A percentile compares a stretch with the other conserved stretches of the same genome.
These are phyloP conservation scores for Phortica magna DNA, from an alignment of 2,888 invertebrate genomes.

Conservation along the genomic window DNA sequence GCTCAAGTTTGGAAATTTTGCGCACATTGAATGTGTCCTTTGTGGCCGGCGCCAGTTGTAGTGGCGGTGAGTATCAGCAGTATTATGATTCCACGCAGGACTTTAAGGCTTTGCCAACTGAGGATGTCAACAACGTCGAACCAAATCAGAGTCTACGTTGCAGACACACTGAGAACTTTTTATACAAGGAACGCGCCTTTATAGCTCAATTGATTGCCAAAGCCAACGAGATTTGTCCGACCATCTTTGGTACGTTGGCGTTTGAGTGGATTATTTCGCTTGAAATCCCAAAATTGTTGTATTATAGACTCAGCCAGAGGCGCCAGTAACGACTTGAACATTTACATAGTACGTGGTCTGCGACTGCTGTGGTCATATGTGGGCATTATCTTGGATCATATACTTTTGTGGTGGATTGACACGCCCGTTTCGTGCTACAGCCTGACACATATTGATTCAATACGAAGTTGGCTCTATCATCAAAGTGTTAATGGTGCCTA, in stretches of 20 bases:
- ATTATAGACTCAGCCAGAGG: constrained; percentile 53
- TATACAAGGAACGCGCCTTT: constrained; percentile 68
- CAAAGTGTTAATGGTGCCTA: constrained; percentile 66
- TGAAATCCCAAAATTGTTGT: background rate
- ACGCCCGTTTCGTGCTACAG: constrained; percentile 83
- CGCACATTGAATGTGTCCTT: constrained; percentile 73
- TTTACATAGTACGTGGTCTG: constrained; percentile 72
- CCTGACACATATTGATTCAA: constrained; percentile 72
- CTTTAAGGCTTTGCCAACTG: constrained; percentile 52
- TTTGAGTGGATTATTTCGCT: background rate
- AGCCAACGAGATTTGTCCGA: constrained; percentile 69
- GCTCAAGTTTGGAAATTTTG: constrained; percentile 76
- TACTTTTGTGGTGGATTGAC: constrained; percentile 90
- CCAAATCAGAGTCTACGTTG: constrained; percentile 56
- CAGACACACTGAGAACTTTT: constrained; percentile 66
- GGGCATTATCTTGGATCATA: constrained; percentile 88
- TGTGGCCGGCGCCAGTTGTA: constrained; percentile 34
- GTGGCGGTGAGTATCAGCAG: constrained; percentile 68
- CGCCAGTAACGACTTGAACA: constrained; percentile 62
- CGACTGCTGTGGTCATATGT: constrained; percentile 87
- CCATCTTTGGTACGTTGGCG: constrained; percentile 65
- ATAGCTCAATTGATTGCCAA: constrained; percentile 70
- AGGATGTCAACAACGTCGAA: constrained; percentile 26
- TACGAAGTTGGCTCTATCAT: constrained; percentile 70
- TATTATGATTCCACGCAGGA: constrained; percentile 62